A percentile compares a stretch with the other conserved stretches of the same genome.
Conservation (phyloP, 1,140 invertebrate species). For the Anoplophora glabripennis region DNA sequence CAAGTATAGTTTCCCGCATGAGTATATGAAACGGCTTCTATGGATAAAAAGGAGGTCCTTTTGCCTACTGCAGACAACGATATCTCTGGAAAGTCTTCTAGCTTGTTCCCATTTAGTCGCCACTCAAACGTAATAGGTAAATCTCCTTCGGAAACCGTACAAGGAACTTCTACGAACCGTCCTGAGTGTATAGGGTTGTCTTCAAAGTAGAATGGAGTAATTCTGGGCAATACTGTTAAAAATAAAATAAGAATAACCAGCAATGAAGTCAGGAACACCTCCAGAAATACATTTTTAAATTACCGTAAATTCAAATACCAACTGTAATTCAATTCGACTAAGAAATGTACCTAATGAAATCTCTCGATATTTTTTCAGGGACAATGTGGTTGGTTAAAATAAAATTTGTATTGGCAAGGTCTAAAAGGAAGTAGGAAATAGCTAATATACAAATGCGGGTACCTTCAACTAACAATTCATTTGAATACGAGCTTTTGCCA, state of each 20-base stretch:
- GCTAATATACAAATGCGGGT: constrained; percentile 8
- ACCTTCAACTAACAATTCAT: constrained; percentile 71
- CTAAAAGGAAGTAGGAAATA: too few relatives aligned
- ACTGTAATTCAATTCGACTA: background rate
- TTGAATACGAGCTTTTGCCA: constrained; percentile 63
- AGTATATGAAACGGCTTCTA: constrained; percentile 68
- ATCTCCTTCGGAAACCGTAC: constrained; percentile 70
- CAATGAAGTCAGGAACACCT: too few relatives aligned
- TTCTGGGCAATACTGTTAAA: constrained; percentile 59
- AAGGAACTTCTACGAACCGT: constrained; percentile 68
- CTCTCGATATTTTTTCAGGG: constrained; percentile 48
- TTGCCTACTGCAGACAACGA: constrained; percentile 51
- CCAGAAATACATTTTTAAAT: too few relatives aligned
- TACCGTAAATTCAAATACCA: too few relatives aligned
- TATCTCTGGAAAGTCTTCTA: constrained; percentile 51
- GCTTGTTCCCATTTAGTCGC: constrained; percentile 58
- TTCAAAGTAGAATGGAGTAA: constrained; percentile 66
- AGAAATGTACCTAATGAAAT: constrained; percentile 54
- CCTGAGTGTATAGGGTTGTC: constrained; percentile 67
- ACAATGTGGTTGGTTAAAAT: constrained; percentile 51
- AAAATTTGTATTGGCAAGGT: background rate
- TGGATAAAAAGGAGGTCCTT: constrained; percentile 54
- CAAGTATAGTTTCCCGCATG: constrained; percentile 67
- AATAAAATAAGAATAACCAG: background rate
- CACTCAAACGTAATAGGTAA: constrained; percentile 66